Percentiles rank a stretch among this genome's conserved stretches.
phyloP scores from a whole-genome alignment of 2,113 vertebrate genomes.

The Rhabdornis inornatus region DNA sequence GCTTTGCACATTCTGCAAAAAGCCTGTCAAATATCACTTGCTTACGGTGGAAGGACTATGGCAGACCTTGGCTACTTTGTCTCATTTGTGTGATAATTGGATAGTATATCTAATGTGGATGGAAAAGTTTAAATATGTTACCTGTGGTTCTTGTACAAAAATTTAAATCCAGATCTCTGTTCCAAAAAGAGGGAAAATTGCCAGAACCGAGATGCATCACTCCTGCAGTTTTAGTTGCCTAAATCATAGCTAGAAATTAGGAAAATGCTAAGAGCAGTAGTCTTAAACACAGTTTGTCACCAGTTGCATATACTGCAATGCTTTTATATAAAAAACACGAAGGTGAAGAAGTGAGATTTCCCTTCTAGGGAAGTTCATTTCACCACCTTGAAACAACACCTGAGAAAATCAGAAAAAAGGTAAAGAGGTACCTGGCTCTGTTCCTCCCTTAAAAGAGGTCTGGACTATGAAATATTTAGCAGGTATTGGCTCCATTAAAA shows the following conservation, averaged over 20 bases:
- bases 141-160: not conserved
- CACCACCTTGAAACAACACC: not conserved
- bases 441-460: not conserved
- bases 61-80: not conserved
- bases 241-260: not conserved
- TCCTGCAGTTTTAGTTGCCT: not conserved
- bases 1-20: not conserved
- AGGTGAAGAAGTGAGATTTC: not conserved
- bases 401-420: not conserved
- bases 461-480: slow-evolving; percentile 31
- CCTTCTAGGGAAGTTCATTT: not conserved
- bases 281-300: not conserved
- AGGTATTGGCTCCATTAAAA: not conserved
- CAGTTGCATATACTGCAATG: not conserved
- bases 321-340: not conserved
- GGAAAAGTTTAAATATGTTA: not conserved
- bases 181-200: not conserved
- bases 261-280: not conserved
- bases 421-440: not conserved
- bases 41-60: not conserved
- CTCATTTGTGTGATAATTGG: not conserved
- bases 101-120: not conserved
- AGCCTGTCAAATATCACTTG: not conserved
- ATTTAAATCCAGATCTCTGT: not conserved
- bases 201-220: not conserved